These are phyloP conservation scores for Eristalinus sepulchralis DNA, from an alignment of 2,888 invertebrate genomes.

Conservation along the genomic window DNA sequence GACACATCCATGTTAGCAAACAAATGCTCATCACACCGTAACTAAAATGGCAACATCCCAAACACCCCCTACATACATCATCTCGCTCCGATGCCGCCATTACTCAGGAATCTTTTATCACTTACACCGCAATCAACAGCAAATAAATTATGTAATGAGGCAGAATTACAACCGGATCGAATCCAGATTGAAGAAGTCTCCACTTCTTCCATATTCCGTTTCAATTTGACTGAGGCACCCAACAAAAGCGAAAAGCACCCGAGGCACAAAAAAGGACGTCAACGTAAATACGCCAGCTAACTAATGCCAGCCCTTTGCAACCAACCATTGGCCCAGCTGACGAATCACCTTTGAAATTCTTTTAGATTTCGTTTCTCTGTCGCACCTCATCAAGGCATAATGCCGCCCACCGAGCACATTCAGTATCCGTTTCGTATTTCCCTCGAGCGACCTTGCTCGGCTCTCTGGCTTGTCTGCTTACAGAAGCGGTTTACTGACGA, in stretches of 20 bases:
- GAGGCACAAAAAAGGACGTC: conserved; percentile 35
- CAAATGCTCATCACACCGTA: conserved; percentile 31
- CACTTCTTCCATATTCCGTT: conserved; percentile 4
- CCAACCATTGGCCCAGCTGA: conserved; percentile 48
- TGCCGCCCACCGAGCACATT: not conserved
- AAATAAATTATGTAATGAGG: conserved; percentile 67
- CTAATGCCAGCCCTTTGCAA: conserved; percentile 39
- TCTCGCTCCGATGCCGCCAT: not conserved
- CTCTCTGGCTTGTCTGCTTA: conserved; percentile 7
- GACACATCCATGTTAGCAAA: conserved; percentile 51
- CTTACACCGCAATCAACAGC: conserved; percentile 61
- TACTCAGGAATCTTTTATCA: conserved; percentile 43
- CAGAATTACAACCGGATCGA: conserved; percentile 64
- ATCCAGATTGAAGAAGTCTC: conserved; percentile 47
- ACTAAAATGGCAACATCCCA: conserved; percentile 31
- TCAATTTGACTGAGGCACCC: conserved; percentile 19
- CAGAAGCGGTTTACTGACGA: conserved; percentile 58
- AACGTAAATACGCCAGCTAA: conserved; percentile 58
- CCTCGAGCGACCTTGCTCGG: not conserved
- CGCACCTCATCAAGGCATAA: not conserved
- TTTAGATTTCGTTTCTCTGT: conserved; percentile 29
- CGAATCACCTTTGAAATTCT: conserved; percentile 64
- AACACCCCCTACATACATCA: not conserved
- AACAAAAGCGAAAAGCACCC: conserved; percentile 21
- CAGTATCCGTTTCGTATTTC: not conserved